These are phyloP conservation scores for Dolichoris vasculosae DNA, from an alignment of 1,140 invertebrate genomes.

Conservation along the genomic window DNA sequence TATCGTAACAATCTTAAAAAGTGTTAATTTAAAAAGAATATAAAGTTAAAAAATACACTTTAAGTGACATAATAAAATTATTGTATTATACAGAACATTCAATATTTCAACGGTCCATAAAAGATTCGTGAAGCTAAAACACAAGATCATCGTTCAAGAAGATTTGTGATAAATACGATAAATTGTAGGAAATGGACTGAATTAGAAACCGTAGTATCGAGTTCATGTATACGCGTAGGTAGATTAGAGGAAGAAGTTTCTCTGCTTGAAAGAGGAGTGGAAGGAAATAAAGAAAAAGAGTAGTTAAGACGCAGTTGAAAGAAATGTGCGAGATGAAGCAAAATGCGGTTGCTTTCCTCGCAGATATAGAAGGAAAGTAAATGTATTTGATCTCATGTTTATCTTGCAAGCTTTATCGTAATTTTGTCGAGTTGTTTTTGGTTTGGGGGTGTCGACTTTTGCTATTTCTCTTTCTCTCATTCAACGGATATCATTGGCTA, in stretches of 20 bases:
- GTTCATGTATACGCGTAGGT: neutral
- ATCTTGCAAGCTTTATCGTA: conserved; percentile 28
- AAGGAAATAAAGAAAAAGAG: neutral
- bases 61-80: no score
- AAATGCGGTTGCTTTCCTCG: neutral
- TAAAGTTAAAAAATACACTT: no score
- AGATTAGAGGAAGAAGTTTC: neutral
- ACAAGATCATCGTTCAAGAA: neutral
- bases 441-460: no score
- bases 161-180: neutral
- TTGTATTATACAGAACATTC: no score
- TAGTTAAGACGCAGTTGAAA: neutral
- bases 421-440: neutral
- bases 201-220: neutral
- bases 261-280: neutral
- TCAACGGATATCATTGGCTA: neutral
- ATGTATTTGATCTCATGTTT: conserved; percentile 39
- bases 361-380: neutral
- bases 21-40: no score
- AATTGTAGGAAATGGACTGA: neutral
- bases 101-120: no score
- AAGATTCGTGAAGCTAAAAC: no score
- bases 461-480: neutral
- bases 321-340: neutral
- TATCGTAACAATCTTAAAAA: no score